Conservation (phyloP, 1,140 invertebrate genomes). For the Cyclargus thomasi region DNA sequence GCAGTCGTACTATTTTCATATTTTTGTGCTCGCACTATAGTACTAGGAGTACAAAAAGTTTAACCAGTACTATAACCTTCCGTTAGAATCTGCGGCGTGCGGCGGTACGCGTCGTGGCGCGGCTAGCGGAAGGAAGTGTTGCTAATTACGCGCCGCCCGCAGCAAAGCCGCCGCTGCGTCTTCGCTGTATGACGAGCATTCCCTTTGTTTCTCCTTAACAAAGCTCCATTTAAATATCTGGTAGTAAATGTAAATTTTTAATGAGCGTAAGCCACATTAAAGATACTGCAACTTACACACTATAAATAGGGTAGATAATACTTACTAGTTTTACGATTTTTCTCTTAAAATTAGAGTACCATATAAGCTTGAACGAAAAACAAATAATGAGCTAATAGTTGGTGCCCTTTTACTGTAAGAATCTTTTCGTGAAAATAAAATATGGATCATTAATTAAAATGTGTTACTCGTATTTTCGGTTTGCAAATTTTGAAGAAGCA, state of each 20-base stretch:
- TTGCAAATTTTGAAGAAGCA: constrained; percentile 31
- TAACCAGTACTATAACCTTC: neutral
- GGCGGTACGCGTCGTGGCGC: constrained; percentile 28
- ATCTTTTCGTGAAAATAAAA: constrained; percentile 12
- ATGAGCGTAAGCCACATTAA: neutral
- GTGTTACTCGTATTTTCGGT: constrained; percentile 24
- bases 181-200: constrained; percentile 25
- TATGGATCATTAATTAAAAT: constrained; percentile 19
- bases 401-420: too few relatives aligned
- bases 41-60: too few relatives aligned
- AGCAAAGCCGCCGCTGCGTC: constrained; percentile 34
- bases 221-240: constrained; percentile 1
- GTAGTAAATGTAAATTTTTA: neutral
- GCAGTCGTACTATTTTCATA: neutral
- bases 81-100: neutral
- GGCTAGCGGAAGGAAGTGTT: constrained; percentile 57
- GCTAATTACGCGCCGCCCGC: constrained; percentile 62
- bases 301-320: too few relatives aligned
- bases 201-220: constrained; percentile 19
- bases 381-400: too few relatives aligned
- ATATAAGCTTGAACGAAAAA: too few relatives aligned
- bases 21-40: neutral
- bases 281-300: neutral
- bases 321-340: too few relatives aligned
- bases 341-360: too few relatives aligned